Percentiles rank a stretch among this genome's conserved stretches.
Evolutionary conservation across 1,140 invertebrate species (phyloP).

Genomic region (Neoseiulus cucumeris): DNA sequence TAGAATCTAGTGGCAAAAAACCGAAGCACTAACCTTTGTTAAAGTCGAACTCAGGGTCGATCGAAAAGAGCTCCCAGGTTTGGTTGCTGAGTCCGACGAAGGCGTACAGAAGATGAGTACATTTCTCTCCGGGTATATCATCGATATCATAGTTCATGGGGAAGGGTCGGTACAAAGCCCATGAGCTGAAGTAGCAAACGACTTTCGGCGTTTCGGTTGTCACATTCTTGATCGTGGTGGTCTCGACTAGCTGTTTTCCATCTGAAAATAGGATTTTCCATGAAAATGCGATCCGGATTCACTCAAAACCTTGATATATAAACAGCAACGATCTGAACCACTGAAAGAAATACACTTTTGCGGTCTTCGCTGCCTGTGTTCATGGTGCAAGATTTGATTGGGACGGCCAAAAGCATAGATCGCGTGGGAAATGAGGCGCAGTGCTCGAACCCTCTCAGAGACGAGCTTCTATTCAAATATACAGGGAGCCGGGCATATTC

Average conservation of each 20-base stretch:
- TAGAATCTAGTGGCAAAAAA: background rate
- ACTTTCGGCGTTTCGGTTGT: slow-evolving; percentile 15
- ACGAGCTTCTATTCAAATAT: too few species aligned
- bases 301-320: too few species aligned
- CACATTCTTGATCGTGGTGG: background rate
- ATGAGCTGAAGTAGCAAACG: slow-evolving; percentile 28
- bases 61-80: slow-evolving; percentile 49
- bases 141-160: slow-evolving; percentile 55
- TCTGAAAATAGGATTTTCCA: background rate
- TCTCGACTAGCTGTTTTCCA: background rate
- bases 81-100: slow-evolving; percentile 63
- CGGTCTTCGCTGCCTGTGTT: too few species aligned
- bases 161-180: slow-evolving; percentile 66
- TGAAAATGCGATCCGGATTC: too few species aligned
- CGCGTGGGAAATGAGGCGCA: too few species aligned
- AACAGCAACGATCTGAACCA: too few species aligned
- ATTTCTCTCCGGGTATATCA: slow-evolving; percentile 56
- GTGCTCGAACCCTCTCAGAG: too few species aligned
- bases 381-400: too few species aligned
- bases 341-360: too few species aligned
- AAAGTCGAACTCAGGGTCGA: slow-evolving; percentile 43
- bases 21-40: slow-evolving; percentile 15
- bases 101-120: slow-evolving; percentile 72
- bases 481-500: too few species aligned
- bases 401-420: too few species aligned